Evolutionary conservation across 2,888 invertebrate genomes (phyloP).

Genomic region (Drymonia ruficornis): DNA sequence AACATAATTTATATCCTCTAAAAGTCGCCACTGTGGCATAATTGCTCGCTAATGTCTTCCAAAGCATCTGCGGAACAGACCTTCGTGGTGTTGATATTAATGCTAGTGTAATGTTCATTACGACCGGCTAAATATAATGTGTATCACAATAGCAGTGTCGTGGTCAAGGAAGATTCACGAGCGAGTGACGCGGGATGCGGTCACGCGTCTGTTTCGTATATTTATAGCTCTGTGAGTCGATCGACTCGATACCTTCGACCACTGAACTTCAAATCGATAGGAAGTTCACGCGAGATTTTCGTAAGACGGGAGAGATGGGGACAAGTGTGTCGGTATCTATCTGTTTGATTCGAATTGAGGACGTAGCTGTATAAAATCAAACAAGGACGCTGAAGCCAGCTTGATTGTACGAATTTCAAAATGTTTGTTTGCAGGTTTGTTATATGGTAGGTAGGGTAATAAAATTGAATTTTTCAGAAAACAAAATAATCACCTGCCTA

Average conservation of each 20-base stretch:
- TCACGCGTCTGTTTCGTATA: slow-evolving; percentile 67
- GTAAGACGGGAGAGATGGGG: not conserved
- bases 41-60: too few species aligned
- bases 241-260: slow-evolving; percentile 56
- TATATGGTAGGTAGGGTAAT: too few species aligned
- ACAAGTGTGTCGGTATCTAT: too few species aligned
- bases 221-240: slow-evolving; percentile 62
- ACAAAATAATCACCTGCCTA: too few species aligned
- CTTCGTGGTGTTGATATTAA: slow-evolving; percentile 29
- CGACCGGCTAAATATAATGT: slow-evolving; percentile 75
- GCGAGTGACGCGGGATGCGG: slow-evolving; percentile 67
- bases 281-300: slow-evolving; percentile 32
- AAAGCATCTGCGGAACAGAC: slow-evolving; percentile 15
- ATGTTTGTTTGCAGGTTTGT: too few species aligned
- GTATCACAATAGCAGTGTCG: slow-evolving; percentile 79
- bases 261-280: slow-evolving; percentile 46
- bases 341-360: too few species aligned
- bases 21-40: too few species aligned
- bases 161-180: slow-evolving; percentile 77
- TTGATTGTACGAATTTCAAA: too few species aligned
- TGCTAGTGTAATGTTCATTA: slow-evolving; percentile 47
- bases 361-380: too few species aligned
- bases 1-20: too few species aligned
- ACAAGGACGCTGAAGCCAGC: too few species aligned
- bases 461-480: too few species aligned